Evolutionary conservation across 2,797 vertebrate genomes (phyloP), one percentile per base, ranked within the genome.

Genomic region (Echeneis naucrates): DNA sequence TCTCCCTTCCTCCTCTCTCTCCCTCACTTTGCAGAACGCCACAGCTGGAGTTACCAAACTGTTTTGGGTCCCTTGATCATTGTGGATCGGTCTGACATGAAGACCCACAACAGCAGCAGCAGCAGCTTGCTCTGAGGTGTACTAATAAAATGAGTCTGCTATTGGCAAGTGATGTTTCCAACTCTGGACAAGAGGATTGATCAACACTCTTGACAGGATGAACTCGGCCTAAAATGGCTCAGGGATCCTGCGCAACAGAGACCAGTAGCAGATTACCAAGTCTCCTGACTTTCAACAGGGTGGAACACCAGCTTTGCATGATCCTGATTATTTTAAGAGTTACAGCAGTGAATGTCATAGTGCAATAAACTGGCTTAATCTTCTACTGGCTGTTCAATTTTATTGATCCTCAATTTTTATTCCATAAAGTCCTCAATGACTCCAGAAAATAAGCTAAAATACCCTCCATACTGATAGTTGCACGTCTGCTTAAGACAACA

Each of bases 61-160:
- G 89, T 95, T 16, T 42, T 95, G 51, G 94, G 94, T 68, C 93
- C 94, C 13, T 27, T 95, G 51, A 55, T 84, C 44, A 87, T 94
- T 0, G 71, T 81, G 14, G 87, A 88, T 14, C 58, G 7, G 1
- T 61, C 65, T 0, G 72, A 67, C 19, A 21, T 13, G 1, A 16
- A 2, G 1, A 1, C 8, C 3, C 24, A 35, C 3, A 19, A 9
- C 32, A 33, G 5, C 32, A 33, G 27, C 27, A 30, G 38, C 14
- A 40, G 40, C 40, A 35, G 13, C 6, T 24, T 24, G 37, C 4
- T n/a, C 26, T 24, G 0, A 0, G 62, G 32, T 72, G 9, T 30
- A 38, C 33, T n/a, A 7, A 44, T 17, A 5, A 42, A 42, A 40
- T 42, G 40, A 30, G 3, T 30, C 30, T 42, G 16, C 17, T 42